Conservation (phyloP, 1,140 invertebrate genomes). For the Drosophila sturtevanti region DNA sequence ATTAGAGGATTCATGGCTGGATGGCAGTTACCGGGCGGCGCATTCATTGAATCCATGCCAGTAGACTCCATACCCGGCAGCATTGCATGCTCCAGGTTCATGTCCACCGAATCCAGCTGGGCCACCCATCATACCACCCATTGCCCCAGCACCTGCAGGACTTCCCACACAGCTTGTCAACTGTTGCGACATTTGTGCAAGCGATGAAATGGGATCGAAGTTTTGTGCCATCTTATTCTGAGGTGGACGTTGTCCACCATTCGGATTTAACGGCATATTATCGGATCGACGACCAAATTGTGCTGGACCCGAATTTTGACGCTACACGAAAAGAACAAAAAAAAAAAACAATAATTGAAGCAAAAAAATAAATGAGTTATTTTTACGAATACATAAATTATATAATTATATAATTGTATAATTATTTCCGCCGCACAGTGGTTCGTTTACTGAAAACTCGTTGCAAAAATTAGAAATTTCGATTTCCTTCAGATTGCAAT, state of each 20-base stretch:
- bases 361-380: background rate
- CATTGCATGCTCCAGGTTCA: constrained; percentile 81
- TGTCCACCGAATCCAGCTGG: constrained; percentile 72
- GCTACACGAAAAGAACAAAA: constrained; percentile 32
- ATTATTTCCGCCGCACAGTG: no score
- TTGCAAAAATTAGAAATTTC: no score
- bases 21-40: constrained; percentile 47
- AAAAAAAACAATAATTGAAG: background rate
- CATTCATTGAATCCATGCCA: constrained; percentile 64
- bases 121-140: constrained; percentile 54
- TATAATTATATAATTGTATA: no score
- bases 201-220: constrained; percentile 96
- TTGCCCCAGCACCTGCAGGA: constrained; percentile 84
- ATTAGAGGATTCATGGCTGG: constrained; percentile 52
- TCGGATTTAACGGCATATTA: constrained; percentile 92
- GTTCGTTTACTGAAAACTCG: no score
- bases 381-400: no score
- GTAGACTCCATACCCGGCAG: constrained; percentile 70
- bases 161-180: constrained; percentile 89
- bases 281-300: constrained; percentile 86
- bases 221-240: constrained; percentile 85
- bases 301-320: constrained; percentile 53
- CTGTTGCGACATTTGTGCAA: constrained; percentile 97
- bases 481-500: no score
- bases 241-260: constrained; percentile 85